A percentile compares a stretch with the other conserved stretches of the same genome.
phyloP scores from a whole-genome alignment of 1,140 invertebrate species.

The Trialeurodes vaporariorum region DNA sequence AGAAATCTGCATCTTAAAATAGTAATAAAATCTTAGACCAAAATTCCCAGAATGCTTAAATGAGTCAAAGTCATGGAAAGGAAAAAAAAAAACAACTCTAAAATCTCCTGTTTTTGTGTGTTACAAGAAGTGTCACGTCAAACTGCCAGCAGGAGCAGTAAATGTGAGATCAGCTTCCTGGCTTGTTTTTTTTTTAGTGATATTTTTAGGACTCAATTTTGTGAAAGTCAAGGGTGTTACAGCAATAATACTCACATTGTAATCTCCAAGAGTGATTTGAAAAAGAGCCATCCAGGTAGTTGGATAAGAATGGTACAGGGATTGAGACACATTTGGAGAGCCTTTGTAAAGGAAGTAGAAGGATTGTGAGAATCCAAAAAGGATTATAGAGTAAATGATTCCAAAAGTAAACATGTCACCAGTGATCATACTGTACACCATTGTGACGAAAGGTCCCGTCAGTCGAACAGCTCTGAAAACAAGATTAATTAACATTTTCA shows the following conservation, averaged over 20 bases:
- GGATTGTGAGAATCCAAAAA: conserved; percentile 90
- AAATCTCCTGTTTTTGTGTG: no score
- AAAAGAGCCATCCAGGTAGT: conserved; percentile 96
- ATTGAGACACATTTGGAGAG: conserved; percentile 63
- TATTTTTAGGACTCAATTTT: no score
- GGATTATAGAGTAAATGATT: conserved; percentile 87
- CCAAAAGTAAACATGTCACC: conserved; percentile 96
- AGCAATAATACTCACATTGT: conserved; percentile 61
- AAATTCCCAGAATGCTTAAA: no score
- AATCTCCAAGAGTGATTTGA: conserved; percentile 94
- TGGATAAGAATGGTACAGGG: conserved; percentile 70
- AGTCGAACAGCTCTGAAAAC: conserved; percentile 71
- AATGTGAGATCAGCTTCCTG: no score
- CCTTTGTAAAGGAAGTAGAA: conserved; percentile 96
- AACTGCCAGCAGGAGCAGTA: no score
- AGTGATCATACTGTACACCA: conserved; percentile 97
- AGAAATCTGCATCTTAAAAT: no score
- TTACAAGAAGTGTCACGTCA: no score
- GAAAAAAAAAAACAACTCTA: no score
- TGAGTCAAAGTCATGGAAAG: no score
- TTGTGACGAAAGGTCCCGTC: conserved; percentile 94
- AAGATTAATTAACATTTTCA: conserved; percentile 10
- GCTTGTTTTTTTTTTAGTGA: no score
- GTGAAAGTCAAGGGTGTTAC: no score
- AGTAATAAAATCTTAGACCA: no score